phyloP scores from a whole-genome alignment of 1,140 invertebrate species.

The Zaprionus lachaisei region DNA sequence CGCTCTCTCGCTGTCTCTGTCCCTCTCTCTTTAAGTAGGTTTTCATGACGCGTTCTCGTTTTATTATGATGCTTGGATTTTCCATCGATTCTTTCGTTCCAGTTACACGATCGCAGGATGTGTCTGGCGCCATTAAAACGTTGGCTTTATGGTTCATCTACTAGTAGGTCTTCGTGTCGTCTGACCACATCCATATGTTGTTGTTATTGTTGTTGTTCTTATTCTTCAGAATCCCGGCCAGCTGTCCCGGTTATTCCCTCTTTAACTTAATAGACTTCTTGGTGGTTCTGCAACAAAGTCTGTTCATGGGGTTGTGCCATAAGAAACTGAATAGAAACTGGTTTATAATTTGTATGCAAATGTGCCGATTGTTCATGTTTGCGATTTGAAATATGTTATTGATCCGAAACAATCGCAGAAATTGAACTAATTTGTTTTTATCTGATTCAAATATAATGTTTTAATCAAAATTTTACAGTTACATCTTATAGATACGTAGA shows the following conservation, averaged over 20 bases:
- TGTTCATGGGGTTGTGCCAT: conserved; percentile 39
- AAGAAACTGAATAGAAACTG: conserved; percentile 47
- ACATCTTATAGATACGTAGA: background rate
- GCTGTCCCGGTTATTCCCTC: background rate
- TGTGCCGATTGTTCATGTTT: conserved; percentile 21
- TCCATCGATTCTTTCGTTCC: conserved; percentile 61
- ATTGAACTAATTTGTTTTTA: conserved; percentile 2
- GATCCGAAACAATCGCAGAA: conserved; percentile 18
- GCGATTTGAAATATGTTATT: conserved; percentile 18
- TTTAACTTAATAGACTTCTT: conserved; percentile 41
- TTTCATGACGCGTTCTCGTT: conserved; percentile 45
- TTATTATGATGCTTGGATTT: conserved; percentile 39
- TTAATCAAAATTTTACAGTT: background rate
- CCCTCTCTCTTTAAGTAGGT: conserved; percentile 52
- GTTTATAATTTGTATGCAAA: conserved; percentile 46
- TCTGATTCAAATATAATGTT: background rate
- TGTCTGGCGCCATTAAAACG: conserved; percentile 58
- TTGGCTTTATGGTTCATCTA: conserved; percentile 47
- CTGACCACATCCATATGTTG: conserved; percentile 9
- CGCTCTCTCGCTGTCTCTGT: conserved; percentile 10
- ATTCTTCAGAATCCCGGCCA: conserved; percentile 19
- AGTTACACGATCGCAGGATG: conserved; percentile 53
- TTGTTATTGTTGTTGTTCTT: conserved; percentile 15
- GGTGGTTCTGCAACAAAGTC: conserved; percentile 47
- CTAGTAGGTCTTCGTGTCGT: conserved; percentile 50